Evolutionary conservation across 2,113 vertebrate species (phyloP), one percentile per base, ranked within the genome.

Genomic region (zebrafish (Danio rerio)): DNA sequence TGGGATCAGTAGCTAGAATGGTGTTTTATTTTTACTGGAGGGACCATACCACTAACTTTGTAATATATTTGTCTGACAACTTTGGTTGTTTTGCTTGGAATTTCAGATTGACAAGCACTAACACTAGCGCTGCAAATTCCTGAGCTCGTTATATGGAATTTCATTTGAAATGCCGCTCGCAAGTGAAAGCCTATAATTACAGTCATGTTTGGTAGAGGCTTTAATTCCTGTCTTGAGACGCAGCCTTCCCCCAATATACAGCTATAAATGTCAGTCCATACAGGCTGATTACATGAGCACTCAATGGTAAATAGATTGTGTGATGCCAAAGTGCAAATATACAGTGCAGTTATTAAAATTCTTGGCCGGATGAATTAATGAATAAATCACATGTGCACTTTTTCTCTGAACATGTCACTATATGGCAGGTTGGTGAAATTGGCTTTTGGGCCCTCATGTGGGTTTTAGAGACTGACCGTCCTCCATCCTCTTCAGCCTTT

Each of bases 381-480:
- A 75, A 58, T 75, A 47, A 75, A 59, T 12, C 2, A 11, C 42
- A 11, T 45, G 9, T 62, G 58, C 21, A 50, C 58, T 16, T 77
- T 63, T 75, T 50, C 20, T 31, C 20, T 8, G 21, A 66, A 43
- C 56, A 49, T 4, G 43, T 47, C 73, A 75, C 12, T 42, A 31
- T 5, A 63, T 5, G 11, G 21, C 55, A 47, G 55, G 43, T 53
- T 47, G 50, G 18, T 66, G 71, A 20, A 65, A 50, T 62, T 75
- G 21, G 59, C 16, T 9, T 15, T 13, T 81, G 62, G 56, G 45
- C 50, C 10, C 74, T 21, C 50, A 11, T 43, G 8, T 45, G n/a
- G 78, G 31, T 55, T 68, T 49, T 43, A 20, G 45, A 76, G 40
- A 78, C 68, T 85, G 83, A 81, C 85, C 68, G 20, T 78, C 78